Conservation (phyloP, 2,113 vertebrate species). For the Tricholaema leucomelas region DNA sequence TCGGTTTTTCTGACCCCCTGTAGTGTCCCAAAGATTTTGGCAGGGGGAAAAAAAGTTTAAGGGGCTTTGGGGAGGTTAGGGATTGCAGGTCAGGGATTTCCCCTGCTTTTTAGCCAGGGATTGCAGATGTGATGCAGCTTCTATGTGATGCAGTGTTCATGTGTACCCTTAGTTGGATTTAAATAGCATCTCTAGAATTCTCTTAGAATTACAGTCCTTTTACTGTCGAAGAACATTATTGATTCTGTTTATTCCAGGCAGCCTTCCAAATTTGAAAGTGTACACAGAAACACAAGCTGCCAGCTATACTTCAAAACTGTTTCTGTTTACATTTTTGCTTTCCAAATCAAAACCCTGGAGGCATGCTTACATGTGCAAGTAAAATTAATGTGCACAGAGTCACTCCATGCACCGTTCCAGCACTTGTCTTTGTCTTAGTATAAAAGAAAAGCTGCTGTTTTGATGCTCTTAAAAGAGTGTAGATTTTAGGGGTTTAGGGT, state of each 20-base stretch:
- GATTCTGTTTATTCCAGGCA: slow-evolving; percentile 55
- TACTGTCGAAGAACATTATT: slow-evolving; percentile 47
- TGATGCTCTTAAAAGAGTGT: neutral
- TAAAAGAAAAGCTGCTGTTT: slow-evolving; percentile 14
- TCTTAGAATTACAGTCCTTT: slow-evolving; percentile 11
- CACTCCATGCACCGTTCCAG: neutral
- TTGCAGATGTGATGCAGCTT: neutral
- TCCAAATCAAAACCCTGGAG: slow-evolving; percentile 60
- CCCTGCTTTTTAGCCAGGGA: neutral
- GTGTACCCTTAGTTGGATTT: neutral
- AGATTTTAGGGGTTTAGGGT: neutral
- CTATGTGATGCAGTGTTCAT: neutral
- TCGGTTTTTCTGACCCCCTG: neutral
- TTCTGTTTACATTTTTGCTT: slow-evolving; percentile 59
- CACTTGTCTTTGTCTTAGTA: neutral
- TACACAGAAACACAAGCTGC: slow-evolving; percentile 63
- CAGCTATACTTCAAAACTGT: slow-evolving; percentile 48
- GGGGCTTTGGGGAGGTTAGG: neutral
- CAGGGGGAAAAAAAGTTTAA: neutral
- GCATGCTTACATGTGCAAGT: slow-evolving; percentile 41
- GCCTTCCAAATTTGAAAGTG: slow-evolving; percentile 48
- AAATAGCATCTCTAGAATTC: neutral
- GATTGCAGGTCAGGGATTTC: neutral
- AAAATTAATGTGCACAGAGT: neutral
- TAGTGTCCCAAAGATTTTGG: neutral